These are phyloP conservation scores for Tetrax tetrax DNA, from an alignment of 2,113 vertebrate species.

Conservation along the genomic window DNA sequence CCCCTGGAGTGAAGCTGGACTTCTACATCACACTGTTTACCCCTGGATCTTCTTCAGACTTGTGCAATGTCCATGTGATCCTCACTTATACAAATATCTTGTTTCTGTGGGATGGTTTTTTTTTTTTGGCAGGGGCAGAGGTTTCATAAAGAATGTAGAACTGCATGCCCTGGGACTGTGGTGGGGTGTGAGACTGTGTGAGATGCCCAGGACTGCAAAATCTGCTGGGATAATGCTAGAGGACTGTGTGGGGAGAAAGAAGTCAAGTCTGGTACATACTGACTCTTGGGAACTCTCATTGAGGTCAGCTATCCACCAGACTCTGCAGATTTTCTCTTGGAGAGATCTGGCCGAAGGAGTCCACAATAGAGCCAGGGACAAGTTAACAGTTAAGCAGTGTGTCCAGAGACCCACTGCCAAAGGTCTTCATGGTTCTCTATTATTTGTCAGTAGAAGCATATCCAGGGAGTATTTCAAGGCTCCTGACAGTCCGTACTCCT, in stretches of 20 bases:
- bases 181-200: not conserved
- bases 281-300: not conserved
- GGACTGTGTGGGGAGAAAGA: not conserved
- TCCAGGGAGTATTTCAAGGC: not conserved
- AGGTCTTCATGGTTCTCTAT: not conserved
- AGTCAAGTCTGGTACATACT: not conserved
- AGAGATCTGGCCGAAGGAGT: not conserved
- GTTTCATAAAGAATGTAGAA: not conserved
- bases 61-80: not conserved
- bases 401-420: not conserved
- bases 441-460: not conserved
- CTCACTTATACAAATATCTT: not conserved
- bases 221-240: not conserved
- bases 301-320: not conserved
- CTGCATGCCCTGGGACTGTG: not conserved
- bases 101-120: not conserved
- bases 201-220: not conserved
- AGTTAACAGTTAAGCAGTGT: not conserved
- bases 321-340: not conserved
- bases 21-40: not conserved
- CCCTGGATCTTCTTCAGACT: not conserved
- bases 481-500: not conserved
- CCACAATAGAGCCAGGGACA: not conserved
- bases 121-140: not conserved
- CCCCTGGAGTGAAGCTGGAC: not conserved